These are phyloP conservation scores for Cebidichthys violaceus DNA, from an alignment of 2,113 vertebrate species.

Conservation along the genomic window DNA sequence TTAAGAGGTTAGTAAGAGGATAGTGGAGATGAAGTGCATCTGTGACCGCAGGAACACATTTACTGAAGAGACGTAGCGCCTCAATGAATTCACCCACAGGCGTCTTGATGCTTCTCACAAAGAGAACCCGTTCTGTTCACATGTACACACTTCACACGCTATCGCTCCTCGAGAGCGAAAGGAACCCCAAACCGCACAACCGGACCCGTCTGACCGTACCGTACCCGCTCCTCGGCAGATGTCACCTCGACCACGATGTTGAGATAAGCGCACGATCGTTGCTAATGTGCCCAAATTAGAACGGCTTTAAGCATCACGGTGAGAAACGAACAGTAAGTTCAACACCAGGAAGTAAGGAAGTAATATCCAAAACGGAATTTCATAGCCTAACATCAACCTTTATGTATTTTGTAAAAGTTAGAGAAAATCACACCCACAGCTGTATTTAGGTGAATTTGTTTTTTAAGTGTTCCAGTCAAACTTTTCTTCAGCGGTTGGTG, in stretches of 20 bases:
- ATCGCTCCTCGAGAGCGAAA: neutral
- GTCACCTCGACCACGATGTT: slow-evolving; percentile 37
- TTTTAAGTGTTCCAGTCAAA: too few species aligned
- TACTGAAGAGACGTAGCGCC: neutral
- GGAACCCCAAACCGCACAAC: slow-evolving; percentile 5
- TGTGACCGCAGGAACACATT: neutral
- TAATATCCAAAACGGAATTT: neutral
- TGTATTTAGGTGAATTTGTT: too few species aligned
- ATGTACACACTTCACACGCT: neutral
- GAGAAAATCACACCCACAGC: too few species aligned
- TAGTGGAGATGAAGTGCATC: slow-evolving; percentile 2
- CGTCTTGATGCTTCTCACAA: slow-evolving; percentile 3
- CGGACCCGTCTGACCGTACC: slow-evolving; percentile 4
- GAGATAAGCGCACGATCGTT: neutral
- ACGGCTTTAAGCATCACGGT: neutral
- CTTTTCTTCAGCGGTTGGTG: too few species aligned
- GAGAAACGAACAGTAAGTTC: neutral
- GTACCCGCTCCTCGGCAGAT: neutral
- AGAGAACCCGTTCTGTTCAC: too few species aligned
- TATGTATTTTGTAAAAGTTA: neutral
- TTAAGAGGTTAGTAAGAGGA: too few species aligned
- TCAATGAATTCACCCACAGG: slow-evolving; percentile 11
- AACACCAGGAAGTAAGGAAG: neutral
- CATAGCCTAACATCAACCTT: neutral
- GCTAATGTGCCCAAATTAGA: neutral